phyloP scores from a whole-genome alignment of 2,797 vertebrate species.

The Loriculus beryllinus region DNA sequence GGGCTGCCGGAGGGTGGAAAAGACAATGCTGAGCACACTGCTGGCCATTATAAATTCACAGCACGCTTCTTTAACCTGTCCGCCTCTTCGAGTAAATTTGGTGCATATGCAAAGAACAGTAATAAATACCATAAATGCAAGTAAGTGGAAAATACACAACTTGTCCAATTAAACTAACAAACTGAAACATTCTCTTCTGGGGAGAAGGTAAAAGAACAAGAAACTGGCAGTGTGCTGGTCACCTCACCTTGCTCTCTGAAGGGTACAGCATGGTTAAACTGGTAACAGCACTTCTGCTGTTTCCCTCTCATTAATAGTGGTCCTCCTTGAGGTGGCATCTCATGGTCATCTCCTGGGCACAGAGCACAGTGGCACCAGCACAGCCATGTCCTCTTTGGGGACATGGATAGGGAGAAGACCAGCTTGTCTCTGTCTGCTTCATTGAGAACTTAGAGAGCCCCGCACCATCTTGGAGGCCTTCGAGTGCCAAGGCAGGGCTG shows the following conservation, averaged over 20 bases:
- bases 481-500: background rate
- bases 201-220: background rate
- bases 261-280: background rate
- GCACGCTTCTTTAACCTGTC: background rate
- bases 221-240: background rate
- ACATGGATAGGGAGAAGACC: background rate
- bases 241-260: background rate
- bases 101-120: background rate
- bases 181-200: background rate
- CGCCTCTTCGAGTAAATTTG: background rate
- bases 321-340: background rate
- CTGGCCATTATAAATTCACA: background rate
- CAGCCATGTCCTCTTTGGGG: background rate
- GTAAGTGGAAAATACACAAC: background rate
- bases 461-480: background rate
- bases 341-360: background rate
- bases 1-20: background rate
- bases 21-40: background rate
- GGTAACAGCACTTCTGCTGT: background rate
- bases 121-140: background rate
- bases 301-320: background rate
- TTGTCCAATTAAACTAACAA: background rate
- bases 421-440: background rate
- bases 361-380: background rate
- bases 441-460: background rate